Evolutionary conservation across 2,888 invertebrate genomes (phyloP), one percentile per base, ranked within the genome.

Genomic region (Drosophila vallismaia): DNA sequence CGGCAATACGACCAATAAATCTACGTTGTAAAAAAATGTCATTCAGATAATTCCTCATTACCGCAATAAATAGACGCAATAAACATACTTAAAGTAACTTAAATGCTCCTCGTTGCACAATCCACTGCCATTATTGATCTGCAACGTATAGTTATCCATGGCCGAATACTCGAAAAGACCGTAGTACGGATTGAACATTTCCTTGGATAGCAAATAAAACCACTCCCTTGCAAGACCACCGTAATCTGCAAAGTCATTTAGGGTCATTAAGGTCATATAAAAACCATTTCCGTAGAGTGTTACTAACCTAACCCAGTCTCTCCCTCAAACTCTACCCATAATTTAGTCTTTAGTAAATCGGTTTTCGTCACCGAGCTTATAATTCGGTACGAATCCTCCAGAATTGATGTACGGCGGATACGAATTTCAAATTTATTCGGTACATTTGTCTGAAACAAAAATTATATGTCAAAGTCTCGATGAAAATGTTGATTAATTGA

Each of bases 151-250:
- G 93, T 99, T 99, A 92, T 99, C 99, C 99, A 98, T 98, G 4
- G 99, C 99, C 1, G 99, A 99, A 93, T 99, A 99, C 92, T 99
- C 99, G 93, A 99, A 99, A 57, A 99, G 94, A 0, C 99, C 99
- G 92, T 99, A 99, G 92, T 99, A 99, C 0, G 99, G 99, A 93
- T 99, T 99, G 93, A 99, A 99, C 98, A 99, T 99, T 93, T 99
- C 99, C 92, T 98, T 98, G 1, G 99, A 99, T 9, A 99, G 93
- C 28, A 99, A 94, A 93, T 98, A 99, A 93, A 99, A 99, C 98
- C 99, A 99, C 92, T 99, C 99, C 70, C 99, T 94, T 0, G 98
- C 97, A 55, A 99, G 94, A 12, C 99, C 99, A 59, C 99, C 99
- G 92, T 99, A 99, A 92, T 99, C 99, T 92, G 95, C 0, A 60